A percentile compares a stretch with the other conserved stretches of the same genome.
phyloP scores from a whole-genome alignment of 1,140 invertebrate species.

The Pseudomyrmex dendroicus region DNA sequence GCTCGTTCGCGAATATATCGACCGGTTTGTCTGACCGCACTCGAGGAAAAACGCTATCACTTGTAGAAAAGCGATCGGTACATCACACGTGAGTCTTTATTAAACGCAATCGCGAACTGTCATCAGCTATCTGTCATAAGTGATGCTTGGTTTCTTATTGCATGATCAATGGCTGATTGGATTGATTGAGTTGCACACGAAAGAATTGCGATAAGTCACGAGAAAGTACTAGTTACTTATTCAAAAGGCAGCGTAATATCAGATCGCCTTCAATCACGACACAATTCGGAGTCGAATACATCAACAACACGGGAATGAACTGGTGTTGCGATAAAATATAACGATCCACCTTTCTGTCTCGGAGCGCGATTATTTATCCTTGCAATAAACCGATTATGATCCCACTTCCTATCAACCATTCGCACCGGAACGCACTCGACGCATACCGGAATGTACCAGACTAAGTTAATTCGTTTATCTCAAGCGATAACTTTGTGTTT shows the following conservation, averaged over 20 bases:
- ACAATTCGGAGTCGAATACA: conserved; percentile 19
- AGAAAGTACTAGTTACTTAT: neutral
- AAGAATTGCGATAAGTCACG: neutral
- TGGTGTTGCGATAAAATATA: neutral
- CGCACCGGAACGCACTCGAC: conserved; percentile 11
- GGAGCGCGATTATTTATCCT: conserved; percentile 1
- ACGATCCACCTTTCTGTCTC: neutral
- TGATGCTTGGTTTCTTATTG: conserved; percentile 44
- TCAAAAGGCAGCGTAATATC: conserved; percentile 19
- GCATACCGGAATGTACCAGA: conserved; percentile 38
- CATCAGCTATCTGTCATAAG: conserved; percentile 30
- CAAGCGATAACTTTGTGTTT: conserved; percentile 8
- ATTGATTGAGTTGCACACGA: neutral
- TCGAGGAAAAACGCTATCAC: conserved; percentile 14
- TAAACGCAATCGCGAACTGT: conserved; percentile 40
- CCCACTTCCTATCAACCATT: neutral
- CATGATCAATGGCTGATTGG: conserved; percentile 43
- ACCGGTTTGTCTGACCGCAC: conserved; percentile 1
- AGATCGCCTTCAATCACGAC: conserved; percentile 6
- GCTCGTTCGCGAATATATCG: conserved; percentile 24
- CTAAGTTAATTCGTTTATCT: conserved; percentile 45
- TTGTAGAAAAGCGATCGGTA: neutral
- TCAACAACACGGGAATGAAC: conserved; percentile 7
- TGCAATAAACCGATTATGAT: neutral
- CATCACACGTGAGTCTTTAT: conserved; percentile 36